Base-by-base conservation (phyloP, 2,888 invertebrate species). In the Omphaloscelis lunosa region DNA sequence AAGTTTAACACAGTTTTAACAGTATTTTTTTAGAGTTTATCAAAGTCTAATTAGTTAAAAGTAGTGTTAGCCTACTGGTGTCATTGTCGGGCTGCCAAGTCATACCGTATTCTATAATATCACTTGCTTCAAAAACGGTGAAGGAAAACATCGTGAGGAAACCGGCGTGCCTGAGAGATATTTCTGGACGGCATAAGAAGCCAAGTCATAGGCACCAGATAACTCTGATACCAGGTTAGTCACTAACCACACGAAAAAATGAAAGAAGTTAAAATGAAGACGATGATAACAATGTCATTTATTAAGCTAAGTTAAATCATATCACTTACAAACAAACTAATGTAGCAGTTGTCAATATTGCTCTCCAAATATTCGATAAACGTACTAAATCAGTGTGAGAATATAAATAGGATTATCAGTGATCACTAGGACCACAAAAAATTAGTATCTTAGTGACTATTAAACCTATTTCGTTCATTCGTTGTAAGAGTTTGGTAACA, bases 371-470 rank as follows among this genome's bases (percentile, higher is more conserved):
- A 51, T n/a, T 61, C 39, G 76, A 82, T 84, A 82, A 80, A 77
- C 68, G 63, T 68, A 20, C 15, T 41, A 12, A 23, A 72, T 41
- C 39, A 59, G 53, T 80, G 89, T 89, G 89, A 77, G 89, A 89
- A 90, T n/a, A 61, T 58, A 87, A 89, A 89, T 72, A 87, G 88
- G 84, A 89, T 89, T 85, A 87, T 83, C 86, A 78, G 71, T 75
- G 70, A 77, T 86, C 74, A 82, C 53, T 71, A 29, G 53, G 41
- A 75, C 66, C 75, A 74, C 76, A 88, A 77, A 51, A 75, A 78
- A 72, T 83, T 63, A 39, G 63, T 75, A 23, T 68, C 58, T 56
- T 23, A 20, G 34, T 45, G 8, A 29, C 20, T 73, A 45, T 5
- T 65, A 39, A 70, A 56, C 56, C 53, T 51, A 58, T 69, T 80